These are phyloP conservation scores for Rutpela maculata DNA, from an alignment of 2,888 invertebrate genomes.

Conservation along the genomic window DNA sequence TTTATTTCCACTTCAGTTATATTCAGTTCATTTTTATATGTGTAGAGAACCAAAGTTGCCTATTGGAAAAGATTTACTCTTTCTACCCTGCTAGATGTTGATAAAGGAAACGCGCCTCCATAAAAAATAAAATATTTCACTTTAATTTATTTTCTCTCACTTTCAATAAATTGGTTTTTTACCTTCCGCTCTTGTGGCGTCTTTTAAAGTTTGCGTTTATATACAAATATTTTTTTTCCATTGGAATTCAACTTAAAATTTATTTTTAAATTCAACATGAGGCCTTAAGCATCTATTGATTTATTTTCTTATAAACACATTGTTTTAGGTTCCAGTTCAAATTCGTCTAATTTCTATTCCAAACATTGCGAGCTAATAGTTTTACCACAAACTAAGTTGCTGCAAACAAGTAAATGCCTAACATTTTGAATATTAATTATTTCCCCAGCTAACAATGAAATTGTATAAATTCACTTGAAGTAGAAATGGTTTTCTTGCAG, in stretches of 20 bases:
- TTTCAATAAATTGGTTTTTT: not conserved
- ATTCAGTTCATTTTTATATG: not conserved
- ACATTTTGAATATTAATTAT: too few relatives aligned
- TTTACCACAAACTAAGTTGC: too few relatives aligned
- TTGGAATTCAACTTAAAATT: not conserved
- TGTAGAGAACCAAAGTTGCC: not conserved
- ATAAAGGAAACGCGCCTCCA: not conserved
- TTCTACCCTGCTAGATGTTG: not conserved
- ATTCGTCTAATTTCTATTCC: too few relatives aligned
- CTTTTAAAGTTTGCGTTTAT: not conserved
- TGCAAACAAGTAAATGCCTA: too few relatives aligned
- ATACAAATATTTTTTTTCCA: not conserved
- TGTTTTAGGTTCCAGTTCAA: too few relatives aligned
- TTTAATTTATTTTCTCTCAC: not conserved
- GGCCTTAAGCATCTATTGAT: too few relatives aligned
- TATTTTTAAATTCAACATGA: not conserved
- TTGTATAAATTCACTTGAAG: too few relatives aligned
- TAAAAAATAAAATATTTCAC: not conserved
- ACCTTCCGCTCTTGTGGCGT: not conserved
- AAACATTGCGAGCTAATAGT: too few relatives aligned
- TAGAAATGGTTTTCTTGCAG: too few relatives aligned
- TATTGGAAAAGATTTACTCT: not conserved
- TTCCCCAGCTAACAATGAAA: too few relatives aligned
- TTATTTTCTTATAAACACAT: too few relatives aligned
- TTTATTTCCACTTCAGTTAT: too few relatives aligned